phyloP scores from a whole-genome alignment of 2,113 vertebrate genomes.

The Oryctolagus cuniculus region mOryCun1.1 NC_091441.1:37728501-37729000 shows the following conservation, averaged over 20 bases:
- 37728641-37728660: constrained; percentile 72
- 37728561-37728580: constrained; percentile 42
- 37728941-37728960: not conserved
- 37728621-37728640: constrained; percentile 66
- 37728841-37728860: not conserved
- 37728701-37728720: not conserved
- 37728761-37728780: accelerated
- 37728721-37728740: not conserved
- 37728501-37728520: not conserved
- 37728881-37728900: not conserved
- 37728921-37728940: no score
- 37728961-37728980: not conserved
- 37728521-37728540: constrained; percentile 85
- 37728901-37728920: no score
- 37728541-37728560: constrained; percentile 65
- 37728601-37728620: constrained; percentile 69
- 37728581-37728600: constrained; percentile 72
- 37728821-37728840: not conserved
- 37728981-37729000: not conserved
- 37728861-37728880: not conserved
- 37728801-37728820: not conserved
- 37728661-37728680: constrained; percentile 54
- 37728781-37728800: no score
- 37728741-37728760: not conserved
- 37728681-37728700: constrained; percentile 67